Conservation (phyloP, 1,140 invertebrate genomes). For the Formica exsecta region DNA sequence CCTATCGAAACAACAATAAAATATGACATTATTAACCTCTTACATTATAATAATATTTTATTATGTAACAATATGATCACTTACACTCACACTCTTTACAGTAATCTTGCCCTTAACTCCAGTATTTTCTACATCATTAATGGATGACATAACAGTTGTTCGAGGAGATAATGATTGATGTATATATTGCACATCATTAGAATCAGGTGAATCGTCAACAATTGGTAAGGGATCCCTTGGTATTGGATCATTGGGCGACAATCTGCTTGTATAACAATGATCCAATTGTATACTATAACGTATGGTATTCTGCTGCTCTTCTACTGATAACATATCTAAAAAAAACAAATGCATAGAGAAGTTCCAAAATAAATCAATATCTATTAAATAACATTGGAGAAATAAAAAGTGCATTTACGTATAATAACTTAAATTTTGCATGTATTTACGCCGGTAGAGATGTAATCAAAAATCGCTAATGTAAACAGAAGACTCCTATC, state of each 20-base stretch:
- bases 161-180: constrained; percentile 64
- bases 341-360: constrained; percentile 51
- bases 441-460: neutral
- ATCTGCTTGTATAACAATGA: constrained; percentile 85
- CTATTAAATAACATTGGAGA: neutral
- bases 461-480: neutral
- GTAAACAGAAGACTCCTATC: neutral
- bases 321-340: constrained; percentile 85
- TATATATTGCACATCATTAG: constrained; percentile 75
- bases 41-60: neutral
- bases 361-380: neutral
- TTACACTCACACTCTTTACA: constrained; percentile 62
- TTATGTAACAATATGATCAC: neutral
- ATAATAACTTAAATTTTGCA: neutral
- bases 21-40: neutral
- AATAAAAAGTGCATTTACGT: neutral
- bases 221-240: constrained; percentile 81
- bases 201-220: constrained; percentile 77
- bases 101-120: constrained; percentile 51
- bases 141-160: constrained; percentile 18
- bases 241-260: constrained; percentile 82
- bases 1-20: neutral
- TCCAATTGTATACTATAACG: constrained; percentile 84
- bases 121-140: constrained; percentile 21
- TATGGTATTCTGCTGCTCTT: constrained; percentile 84